Evolutionary conservation across 30 jellyfish, hydroid and myxozoan species (phyloP), one percentile per base, ranked within the genome.

Genomic region (Aurelia sp.): DNA sequence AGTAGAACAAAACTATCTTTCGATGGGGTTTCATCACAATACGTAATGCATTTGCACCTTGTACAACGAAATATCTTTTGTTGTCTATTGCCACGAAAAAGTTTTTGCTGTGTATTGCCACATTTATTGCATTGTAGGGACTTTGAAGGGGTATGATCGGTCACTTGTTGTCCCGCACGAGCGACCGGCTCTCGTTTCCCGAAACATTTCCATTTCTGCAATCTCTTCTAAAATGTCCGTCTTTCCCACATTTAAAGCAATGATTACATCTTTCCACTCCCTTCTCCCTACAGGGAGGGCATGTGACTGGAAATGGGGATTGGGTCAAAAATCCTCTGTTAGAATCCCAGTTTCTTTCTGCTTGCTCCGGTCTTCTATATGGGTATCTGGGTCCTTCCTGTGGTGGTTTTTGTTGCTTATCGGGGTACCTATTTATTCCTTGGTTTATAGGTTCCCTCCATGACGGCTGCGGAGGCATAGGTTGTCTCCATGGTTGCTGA

Each of bases 121-220:
- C 87, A 75, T 13, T 58, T 21, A n/a, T 52, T 27, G 50, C 87
- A 75, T 19, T 71, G 63, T 8, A 50, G 81, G 72, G 55, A n/a
- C 55, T 22, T 52, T 31, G 79, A 17, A 27, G 44, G 74, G 10
- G 41, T 10, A n/a, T 20, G 11, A 20, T 18, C 27, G 70, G 80
- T 52, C 58, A 51, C 81, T 75, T 50, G 80, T 50, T 75, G 87
- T 41, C 60, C 66, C 68, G 31, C 35, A 10, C 66, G 57, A 31
- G 82, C 47, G 48, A 50, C 82, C 71, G 51, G n/a, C 24, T 35
- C 66, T 41, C 51, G 68, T 41, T 71, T 71, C 76, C 76, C 76
- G 55, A 65, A 30, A 50, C 3, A 44, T 20, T 38, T 35, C 30
- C 44, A 17, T 40, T n/a, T 68, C 86, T 30, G 38, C 77, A 44